phyloP scores from a whole-genome alignment of 2,113 vertebrate species.

The Atractosteus spatula region DNA sequence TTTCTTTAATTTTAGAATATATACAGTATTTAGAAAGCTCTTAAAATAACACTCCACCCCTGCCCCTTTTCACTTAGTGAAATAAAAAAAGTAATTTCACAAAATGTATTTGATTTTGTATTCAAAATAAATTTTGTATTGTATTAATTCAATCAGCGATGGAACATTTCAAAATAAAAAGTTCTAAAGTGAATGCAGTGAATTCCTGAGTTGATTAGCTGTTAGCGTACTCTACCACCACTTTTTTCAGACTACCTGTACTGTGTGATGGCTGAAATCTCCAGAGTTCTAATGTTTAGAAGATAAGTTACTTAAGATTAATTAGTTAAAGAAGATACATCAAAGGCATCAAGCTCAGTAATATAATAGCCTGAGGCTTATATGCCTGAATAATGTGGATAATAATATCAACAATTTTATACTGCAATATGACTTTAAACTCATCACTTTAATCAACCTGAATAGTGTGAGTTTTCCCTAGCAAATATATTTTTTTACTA shows the following conservation, averaged over 20 bases:
- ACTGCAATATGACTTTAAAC: conserved; percentile 16
- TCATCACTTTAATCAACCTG: neutral
- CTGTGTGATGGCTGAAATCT: conserved; percentile 22
- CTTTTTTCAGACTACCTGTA: neutral
- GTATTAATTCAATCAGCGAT: conserved; percentile 41
- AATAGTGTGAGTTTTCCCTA: too few relatives aligned
- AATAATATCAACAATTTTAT: conserved; percentile 45
- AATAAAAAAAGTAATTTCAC: conserved; percentile 37
- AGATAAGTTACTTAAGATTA: conserved; percentile 63
- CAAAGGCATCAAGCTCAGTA: conserved; percentile 50
- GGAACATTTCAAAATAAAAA: neutral
- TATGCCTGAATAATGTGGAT: conserved; percentile 55
- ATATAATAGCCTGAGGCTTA: conserved; percentile 50
- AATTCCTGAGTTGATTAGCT: too few relatives aligned
- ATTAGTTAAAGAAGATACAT: conserved; percentile 53
- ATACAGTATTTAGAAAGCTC: conserved; percentile 41
- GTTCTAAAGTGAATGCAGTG: too few relatives aligned
- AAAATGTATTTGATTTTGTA: neutral
- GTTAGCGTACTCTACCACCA: too few relatives aligned
- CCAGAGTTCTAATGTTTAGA: conserved; percentile 21
- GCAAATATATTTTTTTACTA: too few relatives aligned
- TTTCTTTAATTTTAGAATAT: conserved; percentile 38
- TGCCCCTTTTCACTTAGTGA: conserved; percentile 61
- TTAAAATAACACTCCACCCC: conserved; percentile 44
- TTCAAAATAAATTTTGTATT: too few relatives aligned